Evolutionary conservation across 2,888 invertebrate genomes (phyloP), one percentile per base, ranked within the genome.

Genomic region (Acanthosepion lycidas): DNA sequence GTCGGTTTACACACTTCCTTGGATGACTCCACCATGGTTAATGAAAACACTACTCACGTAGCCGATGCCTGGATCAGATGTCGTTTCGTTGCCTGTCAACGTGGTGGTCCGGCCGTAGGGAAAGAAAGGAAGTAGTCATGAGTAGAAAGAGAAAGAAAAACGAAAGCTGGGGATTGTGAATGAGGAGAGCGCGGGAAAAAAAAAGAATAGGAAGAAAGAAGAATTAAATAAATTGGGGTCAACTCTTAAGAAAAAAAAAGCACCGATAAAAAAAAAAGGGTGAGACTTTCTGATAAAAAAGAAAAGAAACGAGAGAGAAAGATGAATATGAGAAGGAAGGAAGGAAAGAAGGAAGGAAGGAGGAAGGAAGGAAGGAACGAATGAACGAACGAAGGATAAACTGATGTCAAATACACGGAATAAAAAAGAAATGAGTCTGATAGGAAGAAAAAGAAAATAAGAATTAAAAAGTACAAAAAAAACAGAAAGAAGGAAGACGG

Each of bases 1-100:
- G 78, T 78, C 78, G n/a, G 78, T 78, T 78, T 78, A 78, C 78
- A 78, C 78, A 78, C 78, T 78, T n/a, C 78, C 78, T 78, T 33
- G 78, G 78, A 78, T 33, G 78, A 78, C 78, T 78, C 78, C 78
- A 78, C 78, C 78, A 78, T 78, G 78, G 78, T 78, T 78, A 78
- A 78, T 78, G 78, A 78, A 78, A 78, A 78, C 78, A 78, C 78
- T 78, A 78, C 78, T 78, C 78, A 78, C 78, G 78, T 78, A 78
- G 78, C 78, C 78, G 78, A 33, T 12, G 78, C 78, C n/a, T 33
- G 78, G n/a, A 78, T 78, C 78, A n/a, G 78, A 15, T 78, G 78
- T 78, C 78, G 78, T n/a, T 78, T 78, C 78, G 78, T 78, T 78
- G 78, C 78, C 78, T 78, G 78, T 78, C 78, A 78, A 78, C 78